Percentiles rank a stretch among this genome's conserved stretches.
Conservation (phyloP, 92 coral and sea anemone species). For the Pocillopora grandis region DNA sequence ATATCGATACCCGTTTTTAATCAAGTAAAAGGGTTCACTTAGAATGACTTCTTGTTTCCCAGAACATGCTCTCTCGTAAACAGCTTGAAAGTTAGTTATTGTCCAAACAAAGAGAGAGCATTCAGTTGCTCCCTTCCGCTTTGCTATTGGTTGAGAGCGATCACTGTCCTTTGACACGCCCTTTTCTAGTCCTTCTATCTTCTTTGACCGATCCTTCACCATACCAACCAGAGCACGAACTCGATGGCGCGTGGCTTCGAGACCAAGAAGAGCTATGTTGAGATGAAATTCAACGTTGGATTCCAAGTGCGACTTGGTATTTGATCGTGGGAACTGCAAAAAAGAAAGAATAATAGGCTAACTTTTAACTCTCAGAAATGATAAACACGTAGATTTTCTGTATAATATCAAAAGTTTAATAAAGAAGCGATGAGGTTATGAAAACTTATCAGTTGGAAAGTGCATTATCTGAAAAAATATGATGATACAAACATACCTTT, state of each 20-base stretch:
- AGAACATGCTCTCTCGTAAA: constrained; percentile 51
- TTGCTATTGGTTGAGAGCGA: neutral
- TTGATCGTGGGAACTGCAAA: constrained; percentile 39
- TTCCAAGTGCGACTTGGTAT: constrained; percentile 2
- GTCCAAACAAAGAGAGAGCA: constrained; percentile 58
- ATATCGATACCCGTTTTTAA: constrained; percentile 65
- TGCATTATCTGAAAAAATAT: too few species aligned
- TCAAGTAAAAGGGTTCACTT: constrained; percentile 73
- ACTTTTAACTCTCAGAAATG: too few species aligned
- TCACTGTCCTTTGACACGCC: neutral
- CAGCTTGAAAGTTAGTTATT: constrained; percentile 56
- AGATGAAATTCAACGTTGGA: neutral
- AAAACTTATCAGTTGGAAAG: too few species aligned
- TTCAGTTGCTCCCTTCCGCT: neutral
- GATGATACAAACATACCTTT: constrained; percentile 20
- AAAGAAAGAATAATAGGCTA: neutral
- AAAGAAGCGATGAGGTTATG: too few species aligned
- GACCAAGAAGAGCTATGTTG: too few species aligned
- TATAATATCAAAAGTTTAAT: too few species aligned
- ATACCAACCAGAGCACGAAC: neutral
- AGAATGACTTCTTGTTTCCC: constrained; percentile 58
- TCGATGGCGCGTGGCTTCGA: too few species aligned
- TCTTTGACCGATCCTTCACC: constrained; percentile 1
- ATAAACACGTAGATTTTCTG: too few species aligned
- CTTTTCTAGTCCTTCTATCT: neutral